Evolutionary conservation across 1,140 invertebrate genomes (phyloP).

Genomic region (Phocides pigmalion): DNA sequence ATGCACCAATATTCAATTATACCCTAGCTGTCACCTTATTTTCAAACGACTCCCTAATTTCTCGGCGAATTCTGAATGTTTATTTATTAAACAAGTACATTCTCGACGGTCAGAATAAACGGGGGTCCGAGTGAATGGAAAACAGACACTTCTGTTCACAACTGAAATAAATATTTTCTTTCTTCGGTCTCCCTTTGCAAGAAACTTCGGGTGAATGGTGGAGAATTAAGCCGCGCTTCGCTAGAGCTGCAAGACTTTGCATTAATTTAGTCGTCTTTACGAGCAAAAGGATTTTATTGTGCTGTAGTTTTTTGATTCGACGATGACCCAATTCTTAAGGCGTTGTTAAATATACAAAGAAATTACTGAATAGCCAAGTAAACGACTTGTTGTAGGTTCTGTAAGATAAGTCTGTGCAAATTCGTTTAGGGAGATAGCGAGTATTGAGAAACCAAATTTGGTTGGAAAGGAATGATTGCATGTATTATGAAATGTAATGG

Average conservation of each 20-base stretch:
- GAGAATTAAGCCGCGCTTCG: constrained; percentile 17
- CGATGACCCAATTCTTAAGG: constrained; percentile 22
- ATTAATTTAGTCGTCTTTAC: constrained; percentile 27
- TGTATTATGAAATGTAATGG: too few species aligned
- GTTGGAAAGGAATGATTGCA: too few species aligned
- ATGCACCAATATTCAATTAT: too few species aligned
- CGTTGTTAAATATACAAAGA: constrained; percentile 5
- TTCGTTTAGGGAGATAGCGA: too few species aligned
- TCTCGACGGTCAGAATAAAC: constrained; percentile 32
- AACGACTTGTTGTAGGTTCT: too few species aligned
- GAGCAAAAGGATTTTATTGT: constrained; percentile 18
- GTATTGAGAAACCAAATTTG: too few species aligned
- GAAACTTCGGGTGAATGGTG: constrained; percentile 18
- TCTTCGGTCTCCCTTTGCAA: constrained; percentile 6
- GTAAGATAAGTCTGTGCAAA: too few species aligned
- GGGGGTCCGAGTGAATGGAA: constrained; percentile 28
- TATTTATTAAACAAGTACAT: constrained; percentile 36
- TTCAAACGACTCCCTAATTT: not conserved
- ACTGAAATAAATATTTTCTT: constrained; percentile 27
- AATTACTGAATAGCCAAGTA: too few species aligned
- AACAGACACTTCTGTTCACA: constrained; percentile 25
- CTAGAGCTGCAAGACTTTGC: constrained; percentile 27
- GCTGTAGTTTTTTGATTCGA: constrained; percentile 8
- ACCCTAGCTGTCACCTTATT: too few species aligned
- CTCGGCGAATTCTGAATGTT: constrained; percentile 18